phyloP scores from a whole-genome alignment of 2,888 invertebrate genomes.

The Craniophora ligustri region DNA sequence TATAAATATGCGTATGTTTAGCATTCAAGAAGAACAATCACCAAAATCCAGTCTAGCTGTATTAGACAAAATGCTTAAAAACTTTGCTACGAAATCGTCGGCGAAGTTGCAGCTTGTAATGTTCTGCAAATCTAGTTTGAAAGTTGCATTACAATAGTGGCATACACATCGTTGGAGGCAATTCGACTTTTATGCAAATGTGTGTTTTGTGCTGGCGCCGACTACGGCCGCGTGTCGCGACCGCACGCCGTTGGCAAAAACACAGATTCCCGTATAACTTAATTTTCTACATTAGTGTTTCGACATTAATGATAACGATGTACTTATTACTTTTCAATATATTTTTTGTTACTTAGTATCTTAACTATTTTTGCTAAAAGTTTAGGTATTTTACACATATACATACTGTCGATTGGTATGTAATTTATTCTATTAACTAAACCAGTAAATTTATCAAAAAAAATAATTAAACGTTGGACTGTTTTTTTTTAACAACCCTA shows the following conservation, averaged over 20 bases:
- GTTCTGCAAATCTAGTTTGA: conserved; percentile 60
- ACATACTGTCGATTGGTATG: too few relatives aligned
- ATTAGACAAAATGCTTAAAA: conserved; percentile 39
- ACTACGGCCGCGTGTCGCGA: conserved; percentile 2
- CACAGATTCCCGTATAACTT: conserved; percentile 32
- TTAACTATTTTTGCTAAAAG: neutral
- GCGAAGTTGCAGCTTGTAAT: conserved; percentile 48
- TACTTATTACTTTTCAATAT: neutral
- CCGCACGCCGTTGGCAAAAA: conserved; percentile 46
- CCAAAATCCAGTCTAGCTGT: neutral
- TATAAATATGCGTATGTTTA: too few relatives aligned
- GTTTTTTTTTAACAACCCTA: too few relatives aligned
- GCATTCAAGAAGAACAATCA: neutral
- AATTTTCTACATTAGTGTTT: conserved; percentile 14
- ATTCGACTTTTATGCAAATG: conserved; percentile 80
- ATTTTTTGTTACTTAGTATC: neutral
- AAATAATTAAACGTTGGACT: too few relatives aligned
- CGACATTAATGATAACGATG: neutral
- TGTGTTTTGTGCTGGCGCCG: conserved; percentile 54
- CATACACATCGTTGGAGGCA: conserved; percentile 67
- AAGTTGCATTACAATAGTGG: conserved; percentile 69
- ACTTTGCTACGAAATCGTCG: conserved; percentile 28
- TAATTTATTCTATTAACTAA: too few relatives aligned
- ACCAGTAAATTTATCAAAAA: too few relatives aligned
- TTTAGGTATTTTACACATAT: too few relatives aligned